Evolutionary conservation across 2,113 vertebrate genomes (phyloP).

Genomic region (Zootoca vivipara): DNA sequence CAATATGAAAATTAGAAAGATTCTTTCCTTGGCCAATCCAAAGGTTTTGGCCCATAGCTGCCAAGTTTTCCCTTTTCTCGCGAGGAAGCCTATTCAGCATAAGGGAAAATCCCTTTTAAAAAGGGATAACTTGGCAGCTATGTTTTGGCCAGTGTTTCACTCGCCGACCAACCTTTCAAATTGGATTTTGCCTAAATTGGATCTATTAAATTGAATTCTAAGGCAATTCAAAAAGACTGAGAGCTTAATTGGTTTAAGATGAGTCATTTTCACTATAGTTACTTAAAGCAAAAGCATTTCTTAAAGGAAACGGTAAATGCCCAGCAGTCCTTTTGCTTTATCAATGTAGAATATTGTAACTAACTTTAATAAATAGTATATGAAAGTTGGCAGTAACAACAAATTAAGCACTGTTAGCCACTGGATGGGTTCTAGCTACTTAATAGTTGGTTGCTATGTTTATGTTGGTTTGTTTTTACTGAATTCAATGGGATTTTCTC

Average conservation of each 20-base stretch:
- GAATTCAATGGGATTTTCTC: not conserved
- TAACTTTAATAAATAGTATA: not conserved
- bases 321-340: not conserved
- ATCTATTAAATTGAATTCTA: conserved; percentile 51
- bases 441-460: not conserved
- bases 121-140: too few relatives aligned
- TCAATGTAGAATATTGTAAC: conserved; percentile 14
- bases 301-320: conserved; percentile 27
- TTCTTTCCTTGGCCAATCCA: conserved; percentile 43
- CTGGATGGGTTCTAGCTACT: not conserved
- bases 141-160: not conserved
- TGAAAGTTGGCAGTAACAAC: conserved; percentile 11
- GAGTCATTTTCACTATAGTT: conserved; percentile 41
- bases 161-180: conserved; percentile 35
- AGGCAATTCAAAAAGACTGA: conserved; percentile 22
- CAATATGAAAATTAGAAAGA: conserved; percentile 58
- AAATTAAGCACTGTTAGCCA: conserved; percentile 10
- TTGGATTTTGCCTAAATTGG: conserved; percentile 51
- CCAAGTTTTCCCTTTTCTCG: too few relatives aligned
- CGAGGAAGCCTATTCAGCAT: too few relatives aligned
- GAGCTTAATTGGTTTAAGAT: conserved; percentile 37
- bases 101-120: too few relatives aligned
- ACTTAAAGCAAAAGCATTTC: conserved; percentile 35
- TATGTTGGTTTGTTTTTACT: not conserved
- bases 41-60: conserved; percentile 10